These are phyloP conservation scores for Amphiprion ocellaris DNA, from an alignment of 2,113 vertebrate genomes.

Conservation along the genomic window DNA sequence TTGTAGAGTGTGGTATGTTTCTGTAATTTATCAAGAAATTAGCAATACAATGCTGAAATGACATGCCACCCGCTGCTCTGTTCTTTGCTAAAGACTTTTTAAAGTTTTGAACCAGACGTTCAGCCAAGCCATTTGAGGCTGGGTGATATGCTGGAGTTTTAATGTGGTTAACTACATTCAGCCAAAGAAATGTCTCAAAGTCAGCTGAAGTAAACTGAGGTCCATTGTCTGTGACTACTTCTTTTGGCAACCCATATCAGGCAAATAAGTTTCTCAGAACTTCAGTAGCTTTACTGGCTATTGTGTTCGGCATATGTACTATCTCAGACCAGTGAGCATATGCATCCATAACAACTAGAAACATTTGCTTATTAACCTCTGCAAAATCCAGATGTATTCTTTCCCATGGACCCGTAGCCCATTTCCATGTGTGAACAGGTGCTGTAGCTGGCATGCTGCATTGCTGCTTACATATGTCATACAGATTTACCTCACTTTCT, in stretches of 20 bases:
- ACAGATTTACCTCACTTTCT: not conserved
- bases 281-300: not conserved
- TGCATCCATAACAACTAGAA: slow-evolving; percentile 9
- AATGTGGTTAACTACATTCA: not conserved
- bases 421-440: slow-evolving; percentile 13
- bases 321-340: slow-evolving; percentile 8
- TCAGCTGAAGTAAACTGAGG: not conserved
- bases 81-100: not conserved
- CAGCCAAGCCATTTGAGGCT: not conserved
- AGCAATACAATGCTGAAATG: not conserved
- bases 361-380: not conserved
- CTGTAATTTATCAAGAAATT: not conserved
- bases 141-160: slow-evolving; percentile 2
- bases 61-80: not conserved
- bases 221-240: not conserved
- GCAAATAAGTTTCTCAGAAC: not conserved
- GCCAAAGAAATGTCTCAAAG: not conserved
- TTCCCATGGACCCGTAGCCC: not conserved
- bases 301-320: not conserved
- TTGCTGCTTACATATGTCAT: slow-evolving; percentile 7
- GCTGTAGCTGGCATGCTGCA: slow-evolving; percentile 1
- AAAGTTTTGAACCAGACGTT: not conserved
- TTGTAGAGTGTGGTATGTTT: not conserved
- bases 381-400: slow-evolving; percentile 21
- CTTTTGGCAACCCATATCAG: not conserved